Base-by-base conservation (phyloP, 2,888 invertebrate species). In the Homarus gammarus region DNA sequence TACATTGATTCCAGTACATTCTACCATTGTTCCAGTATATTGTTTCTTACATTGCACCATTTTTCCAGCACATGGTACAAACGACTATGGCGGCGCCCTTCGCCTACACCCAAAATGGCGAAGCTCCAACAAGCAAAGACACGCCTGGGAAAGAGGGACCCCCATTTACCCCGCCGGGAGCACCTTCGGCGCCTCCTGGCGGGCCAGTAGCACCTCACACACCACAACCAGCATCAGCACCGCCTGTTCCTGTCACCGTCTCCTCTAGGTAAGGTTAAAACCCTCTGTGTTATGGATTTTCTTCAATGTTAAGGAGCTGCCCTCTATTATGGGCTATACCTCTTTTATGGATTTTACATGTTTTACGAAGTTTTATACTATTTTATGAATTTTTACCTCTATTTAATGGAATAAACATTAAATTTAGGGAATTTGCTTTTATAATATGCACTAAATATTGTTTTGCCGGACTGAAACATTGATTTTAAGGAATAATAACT, bases 61-160 rank as follows among this genome's bases (percentile, higher is more conserved):
- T n/a, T n/a, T 96, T 96, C 61, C 96, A 97, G 97, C 97, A 97
- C 95, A 97, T 97, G 97, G 97, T 98, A 95, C 97, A 97, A 95
- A 96, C 97, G 95, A 97, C 97, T 94, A 97, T 97, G 93, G 94
- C 94, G 90, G 94, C 94, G 82, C 94, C 94, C 64, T 93, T 94
- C 92, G 93, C 93, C 93, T 94, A 94, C 93, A 93, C 94, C 89
- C 93, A 93, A 90, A 93, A 93, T 86, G 93, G 93, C 88, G 93
- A 93, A 83, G 96, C 96, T 51, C 90, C 92, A 31, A 90, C 92
- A 38, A 90, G 85, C 22, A 89, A 88, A 49, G 90, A 94, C 3
- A 94, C 94, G 92, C 95, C 94, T 93, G 93, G 49, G 93, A 94
- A 94, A 94, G 93, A 93, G 93, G 92, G 90, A 44, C 86, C 93